Base-by-base conservation (phyloP, 2,888 invertebrate genomes). In the Acleris emargana region DNA sequence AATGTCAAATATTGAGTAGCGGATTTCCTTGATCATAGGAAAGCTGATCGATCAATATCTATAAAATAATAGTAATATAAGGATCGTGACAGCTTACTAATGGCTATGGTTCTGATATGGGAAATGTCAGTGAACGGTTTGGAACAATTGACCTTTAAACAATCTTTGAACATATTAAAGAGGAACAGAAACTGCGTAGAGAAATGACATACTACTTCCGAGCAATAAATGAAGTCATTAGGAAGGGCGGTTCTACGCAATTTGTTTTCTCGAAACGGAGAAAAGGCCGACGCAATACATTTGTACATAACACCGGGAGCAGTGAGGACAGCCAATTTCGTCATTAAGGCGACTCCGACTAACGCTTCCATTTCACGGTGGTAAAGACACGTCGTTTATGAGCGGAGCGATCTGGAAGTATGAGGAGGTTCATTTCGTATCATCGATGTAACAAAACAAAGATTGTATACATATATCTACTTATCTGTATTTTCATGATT, bases 21-120 rank as follows among this genome's bases (percentile, higher is more conserved):
- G 70, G 67, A 68, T 64, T 61, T 71, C 70, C 67, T 71, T 69
- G 63, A 62, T 64, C 54, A 17, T 47, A 64, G 52, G 67, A 57
- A 62, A 64, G 67, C 63, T 52, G 58, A 68, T 67, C 64, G 57
- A 54, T 57, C 11, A 11, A 20, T 13, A 20, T 28, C 28, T 17
- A 52, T 47, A 9, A 22, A 22, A 50, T 54, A 63, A 11, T 25
- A 13, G 22, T 51, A 53, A 55, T 61, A 50, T 51, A 32, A 32
- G 13, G 54, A 53, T 64, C 62, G 68, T 64, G 61, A 70, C 63
- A 68, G 67, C 58, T 59, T 62, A 61, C 51, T 58, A 57, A 59
- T 43, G 28, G 51, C 25, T 17, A 9, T 3, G 22, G 55, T 32
- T 42, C 42, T 42, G 49, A 54, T 62, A 53, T 53, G 53, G 47